phyloP scores from a whole-genome alignment of 2,888 invertebrate genomes.

The Drosophila peninsularis region DNA sequence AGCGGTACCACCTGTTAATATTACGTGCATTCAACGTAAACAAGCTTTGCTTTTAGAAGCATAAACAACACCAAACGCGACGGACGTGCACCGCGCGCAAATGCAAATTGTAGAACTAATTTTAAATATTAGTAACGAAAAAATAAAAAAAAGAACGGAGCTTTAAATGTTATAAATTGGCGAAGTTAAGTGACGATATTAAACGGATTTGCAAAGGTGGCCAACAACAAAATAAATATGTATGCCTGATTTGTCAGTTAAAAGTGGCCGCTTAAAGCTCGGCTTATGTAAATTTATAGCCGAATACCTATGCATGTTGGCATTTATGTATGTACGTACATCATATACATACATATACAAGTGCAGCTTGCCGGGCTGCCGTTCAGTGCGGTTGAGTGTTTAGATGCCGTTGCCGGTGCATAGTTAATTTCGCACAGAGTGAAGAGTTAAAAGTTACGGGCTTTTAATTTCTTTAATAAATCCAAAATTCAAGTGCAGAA shows the following conservation, averaged over 20 bases:
- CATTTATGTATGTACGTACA: not conserved
- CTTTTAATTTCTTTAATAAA: slow-evolving; percentile 19
- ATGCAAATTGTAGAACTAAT: slow-evolving; percentile 4
- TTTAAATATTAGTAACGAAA: slow-evolving; percentile 9
- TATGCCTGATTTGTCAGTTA: slow-evolving; percentile 6
- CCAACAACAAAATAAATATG: not conserved
- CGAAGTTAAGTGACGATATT: slow-evolving; percentile 2
- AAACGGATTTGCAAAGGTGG: slow-evolving; percentile 8
- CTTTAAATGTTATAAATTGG: slow-evolving; percentile 14
- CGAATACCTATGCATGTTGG: slow-evolving; percentile 1
- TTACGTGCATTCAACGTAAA: slow-evolving; percentile 27
- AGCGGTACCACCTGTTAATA: slow-evolving; percentile 33
- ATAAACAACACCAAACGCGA: slow-evolving; percentile 35
- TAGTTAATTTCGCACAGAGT: slow-evolving; percentile 7
- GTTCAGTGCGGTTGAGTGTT: slow-evolving; percentile 12
- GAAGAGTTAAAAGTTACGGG: slow-evolving; percentile 22
- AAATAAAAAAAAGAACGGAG: not conserved
- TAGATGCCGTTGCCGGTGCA: slow-evolving; percentile 20
- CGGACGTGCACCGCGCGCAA: slow-evolving; percentile 40
- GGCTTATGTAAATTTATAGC: slow-evolving; percentile 24
- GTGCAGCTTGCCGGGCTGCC: slow-evolving; percentile 36
- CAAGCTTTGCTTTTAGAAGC: slow-evolving; percentile 40
- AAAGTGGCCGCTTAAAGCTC: slow-evolving; percentile 27
- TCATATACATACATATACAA: not conserved
- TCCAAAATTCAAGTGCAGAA: slow-evolving; percentile 36